Base-by-base conservation (phyloP, 2,113 vertebrate genomes). In the Callipepla squamata region DNA sequence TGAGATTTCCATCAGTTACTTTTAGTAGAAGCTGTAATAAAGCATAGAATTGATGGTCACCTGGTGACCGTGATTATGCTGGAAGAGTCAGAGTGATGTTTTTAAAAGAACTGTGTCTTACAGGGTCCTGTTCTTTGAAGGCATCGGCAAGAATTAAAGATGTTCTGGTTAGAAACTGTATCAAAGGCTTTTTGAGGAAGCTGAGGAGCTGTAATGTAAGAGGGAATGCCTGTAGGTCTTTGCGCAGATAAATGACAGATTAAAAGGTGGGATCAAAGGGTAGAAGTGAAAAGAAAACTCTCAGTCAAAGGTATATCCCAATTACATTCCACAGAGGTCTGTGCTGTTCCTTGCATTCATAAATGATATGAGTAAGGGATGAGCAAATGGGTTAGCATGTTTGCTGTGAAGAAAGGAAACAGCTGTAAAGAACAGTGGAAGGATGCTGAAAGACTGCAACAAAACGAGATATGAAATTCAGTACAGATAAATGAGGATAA, bases 281-380 rank as follows among this genome's bases (percentile, higher is more conserved):
- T 18, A 45, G 59, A 58, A 82, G 44, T 26, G 70, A 50, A 68
- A 63, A 22, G 68, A 69, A 55, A 44, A 1, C 65, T 87, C 58
- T 73, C 53, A 62, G 5, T 73, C 80, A 48, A 82, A 77, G 30
- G 45, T 77, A 8, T 6, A 28, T 80, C 53, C 48, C 16, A 20
- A 40, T 92, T 88, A 51, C 0, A 2, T 93, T 82, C 48, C 22
- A 26, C 23, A 32, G 72, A 69, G 12, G 22, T 66, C 36, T 73
- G 15, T 79, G 58, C 25, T 30, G 26, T 61, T 76, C 40, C 44
- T 3, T 18, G 9, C n/a, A 6, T 45, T 88, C 0, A 0, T 78
- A 38, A 80, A 23, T 85, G 40, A 1, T 62, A 8, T 76, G 63
- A 69, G 30, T 66, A 58, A 63, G 13, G 45, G 11, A 53, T 62